These are phyloP conservation scores for Lutjanus campechanus DNA, from an alignment of 2,797 vertebrate species.

Conservation along the genomic window DNA sequence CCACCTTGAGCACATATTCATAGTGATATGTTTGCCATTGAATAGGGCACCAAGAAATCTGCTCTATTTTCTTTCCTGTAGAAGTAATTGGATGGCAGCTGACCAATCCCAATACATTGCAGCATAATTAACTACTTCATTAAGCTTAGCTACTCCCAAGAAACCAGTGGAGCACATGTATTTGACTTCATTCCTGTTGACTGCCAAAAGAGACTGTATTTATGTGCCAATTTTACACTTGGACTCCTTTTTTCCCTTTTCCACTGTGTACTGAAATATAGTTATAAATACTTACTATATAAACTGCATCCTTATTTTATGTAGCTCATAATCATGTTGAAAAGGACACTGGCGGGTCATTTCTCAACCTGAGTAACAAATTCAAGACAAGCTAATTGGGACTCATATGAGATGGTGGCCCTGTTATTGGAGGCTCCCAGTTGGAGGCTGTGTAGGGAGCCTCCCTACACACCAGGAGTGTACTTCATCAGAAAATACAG, in stretches of 20 bases:
- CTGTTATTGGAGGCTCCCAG: no score
- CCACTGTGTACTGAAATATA: constrained; percentile 2
- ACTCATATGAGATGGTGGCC: no score
- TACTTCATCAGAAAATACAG: no score
- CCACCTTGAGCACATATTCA: neutral
- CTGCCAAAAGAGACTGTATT: constrained; percentile 35
- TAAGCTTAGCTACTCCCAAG: constrained; percentile 52
- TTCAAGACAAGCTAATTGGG: neutral
- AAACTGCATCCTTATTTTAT: neutral
- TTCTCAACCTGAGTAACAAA: constrained; percentile 8
- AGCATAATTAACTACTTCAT: constrained; percentile 57
- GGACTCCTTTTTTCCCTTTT: constrained; percentile 11
- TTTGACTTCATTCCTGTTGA: constrained; percentile 34
- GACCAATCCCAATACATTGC: constrained; percentile 53
- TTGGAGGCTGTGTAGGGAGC: no score
- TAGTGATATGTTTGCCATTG: constrained; percentile 9
- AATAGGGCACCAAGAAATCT: constrained; percentile 15
- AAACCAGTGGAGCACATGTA: constrained; percentile 36
- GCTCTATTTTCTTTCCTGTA: constrained; percentile 11
- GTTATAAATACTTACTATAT: constrained; percentile 20
- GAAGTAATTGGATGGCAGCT: constrained; percentile 36
- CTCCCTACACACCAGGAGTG: no score
- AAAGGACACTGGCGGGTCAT: constrained; percentile 4
- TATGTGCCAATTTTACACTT: constrained; percentile 35
- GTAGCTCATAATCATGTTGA: neutral